Base-by-base conservation (phyloP, 2,113 vertebrate genomes). In the Vireo altiloquus region DNA sequence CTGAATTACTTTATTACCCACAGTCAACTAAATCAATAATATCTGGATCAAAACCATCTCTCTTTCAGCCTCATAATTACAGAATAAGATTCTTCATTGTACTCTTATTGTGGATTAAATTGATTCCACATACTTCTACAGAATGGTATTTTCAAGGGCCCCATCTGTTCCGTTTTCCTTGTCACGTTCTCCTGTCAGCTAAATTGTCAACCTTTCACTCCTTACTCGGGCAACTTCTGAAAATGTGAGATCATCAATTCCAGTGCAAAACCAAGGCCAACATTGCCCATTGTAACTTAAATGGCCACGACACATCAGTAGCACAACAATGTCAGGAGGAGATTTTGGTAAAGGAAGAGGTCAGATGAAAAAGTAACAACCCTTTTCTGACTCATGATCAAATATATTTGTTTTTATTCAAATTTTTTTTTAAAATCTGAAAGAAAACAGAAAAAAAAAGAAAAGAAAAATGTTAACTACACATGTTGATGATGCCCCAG, bases 11-110 rank as follows among this genome's bases (percentile, higher is more conserved):
- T 83, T 91, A 94, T 74, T 90, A 88, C 80, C 90, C 82, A 81
- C 44, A 77, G 49, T 42, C 87, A 82, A 81, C 76, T 90, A 74
- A 95, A 96, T 96, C 94, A 96, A 93, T 95, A 94, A 74, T 90
- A 94, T 86, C 82, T 93, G 86, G 82, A 86, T 92, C 88, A 92
- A 93, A 95, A 69, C 92, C 85, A 80, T 74, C 85, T 77, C 59
- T 93, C 87, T 94, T 87, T 92, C 85, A 94, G 87, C 54, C 56
- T 90, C 15, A 8, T 92, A 96, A 93, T 94, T 92, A 92, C 80
- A 87, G 90, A 93, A 64, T 64, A 90, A 83, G 69, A 87, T 94
- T 86, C 88, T 66, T 81, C 94, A 93, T 78, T 94, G 76, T 95
- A 68, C 53, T 89, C 40, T 75, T 90, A 76, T 66, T 90, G 94